Conservation (phyloP, 2,113 vertebrate genomes). For the Entelurus aequoreus region DNA sequence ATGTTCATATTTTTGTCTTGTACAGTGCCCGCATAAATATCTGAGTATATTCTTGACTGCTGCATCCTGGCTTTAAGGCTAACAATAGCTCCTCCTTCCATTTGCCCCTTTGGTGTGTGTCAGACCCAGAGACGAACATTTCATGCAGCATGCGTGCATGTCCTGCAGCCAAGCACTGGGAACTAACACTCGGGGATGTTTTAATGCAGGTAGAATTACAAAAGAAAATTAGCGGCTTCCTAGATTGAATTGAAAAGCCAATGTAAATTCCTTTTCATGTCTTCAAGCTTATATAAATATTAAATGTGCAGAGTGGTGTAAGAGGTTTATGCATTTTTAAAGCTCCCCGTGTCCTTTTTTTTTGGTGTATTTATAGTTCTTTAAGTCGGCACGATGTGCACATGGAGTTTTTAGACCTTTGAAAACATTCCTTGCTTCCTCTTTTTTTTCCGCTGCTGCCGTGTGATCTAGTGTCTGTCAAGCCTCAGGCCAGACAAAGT, state of each 20-base stretch:
- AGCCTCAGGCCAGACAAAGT: conserved; percentile 28
- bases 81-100: conserved; percentile 22
- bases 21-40: no score
- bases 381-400: conserved; percentile 28
- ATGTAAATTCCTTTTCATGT: conserved; percentile 40
- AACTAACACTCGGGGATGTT: not conserved
- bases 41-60: no score
- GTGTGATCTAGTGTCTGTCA: conserved; percentile 15
- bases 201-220: conserved; percentile 10
- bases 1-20: no score
- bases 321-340: conserved; percentile 70
- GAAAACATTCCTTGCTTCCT: conserved; percentile 15
- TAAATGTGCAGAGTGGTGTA: conserved; percentile 53
- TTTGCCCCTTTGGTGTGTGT: conserved; percentile 15
- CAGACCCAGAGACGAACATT: conserved; percentile 10
- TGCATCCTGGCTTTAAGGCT: conserved; percentile 5
- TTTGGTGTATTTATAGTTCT: conserved; percentile 29
- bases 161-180: not conserved
- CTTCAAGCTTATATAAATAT: conserved; percentile 60
- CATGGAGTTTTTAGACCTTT: conserved; percentile 29
- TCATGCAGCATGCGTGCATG: conserved; percentile 19
- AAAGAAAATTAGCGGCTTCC: conserved; percentile 26
- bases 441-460: conserved; percentile 3
- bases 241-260: conserved; percentile 33
- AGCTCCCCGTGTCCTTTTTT: conserved; percentile 22